Base-by-base conservation (phyloP, 1,140 invertebrate species). In the Lysiphlebus fabarum region DNA sequence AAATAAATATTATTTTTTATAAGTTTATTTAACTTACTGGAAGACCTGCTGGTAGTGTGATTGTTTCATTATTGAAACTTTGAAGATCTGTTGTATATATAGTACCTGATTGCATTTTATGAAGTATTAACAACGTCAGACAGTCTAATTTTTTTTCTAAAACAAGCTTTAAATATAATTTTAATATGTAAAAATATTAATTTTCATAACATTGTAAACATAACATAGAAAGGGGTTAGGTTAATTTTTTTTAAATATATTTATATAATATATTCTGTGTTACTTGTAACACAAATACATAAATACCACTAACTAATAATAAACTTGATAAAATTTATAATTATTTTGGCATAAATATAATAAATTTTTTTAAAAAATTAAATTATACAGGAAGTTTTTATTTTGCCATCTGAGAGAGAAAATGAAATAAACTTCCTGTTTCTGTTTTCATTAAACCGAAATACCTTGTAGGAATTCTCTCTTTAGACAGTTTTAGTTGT, bases 381-480 rank as follows among this genome's bases (percentile, higher is more conserved):
- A 63, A 67, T 65, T 63, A 59, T 62, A 78, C 76, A 78, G 76
- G 75, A 79, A 79, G 76, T 78, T 79, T 73, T 78, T 74, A 72
- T 77, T 77, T 71, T 64, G 73, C 74, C 68, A 74, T 75, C 62
- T 70, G 12, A 26, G 62, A 59, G 62, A 62, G 59, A 33, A 26
- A 14, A 54, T 65, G 38, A 58, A 69, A 70, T 70, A 70, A 71
- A 81, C 79, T 81, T 81, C 79, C 79, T 81, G 78, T 81, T 81
- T 78, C 79, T 81, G 79, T 80, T 51, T 51, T 67, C 67, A 67
- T 72, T 62, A 66, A 78, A 75, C 78, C 78, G 78, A 80, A 79
- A 76, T 80, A 69, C 75, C 71, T 78, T 71, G 78, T 76, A 77
- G 72, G 74, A n/a, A n/a, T n/a, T n/a, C n/a, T n/a, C n/a, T n/a